A percentile compares a stretch with the other conserved stretches of the same genome.
Conservation (phyloP, 1,140 invertebrate genomes). For the Venturia canescens region DNA sequence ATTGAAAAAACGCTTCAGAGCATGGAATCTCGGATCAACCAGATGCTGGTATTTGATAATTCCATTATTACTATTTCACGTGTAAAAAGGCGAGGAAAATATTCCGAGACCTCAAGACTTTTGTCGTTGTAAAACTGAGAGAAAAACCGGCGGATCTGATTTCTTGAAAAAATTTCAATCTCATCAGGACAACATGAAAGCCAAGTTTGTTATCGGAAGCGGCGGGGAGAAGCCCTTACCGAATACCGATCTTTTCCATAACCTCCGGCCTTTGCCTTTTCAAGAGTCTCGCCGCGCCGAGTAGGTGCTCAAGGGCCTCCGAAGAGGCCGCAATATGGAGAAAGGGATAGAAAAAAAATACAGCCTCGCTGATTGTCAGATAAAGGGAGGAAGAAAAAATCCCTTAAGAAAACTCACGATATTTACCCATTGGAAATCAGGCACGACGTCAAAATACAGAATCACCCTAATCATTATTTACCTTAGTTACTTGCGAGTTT, state of each 20-base stretch:
- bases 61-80: too few relatives aligned
- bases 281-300: conserved; percentile 42
- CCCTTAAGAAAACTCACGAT: conserved; percentile 73
- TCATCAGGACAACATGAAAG: conserved; percentile 52
- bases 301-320: conserved; percentile 31
- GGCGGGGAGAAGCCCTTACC: conserved; percentile 39
- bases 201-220: conserved; percentile 29
- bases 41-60: too few relatives aligned
- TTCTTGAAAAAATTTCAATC: conserved; percentile 26
- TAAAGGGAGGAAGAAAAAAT: conserved; percentile 19
- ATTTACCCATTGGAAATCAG: conserved; percentile 72
- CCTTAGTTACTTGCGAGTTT: conserved; percentile 62
- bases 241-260: conserved; percentile 48
- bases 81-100: too few relatives aligned
- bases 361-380: not conserved
- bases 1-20: too few relatives aligned
- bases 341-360: not conserved
- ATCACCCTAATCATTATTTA: conserved; percentile 74
- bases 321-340: not conserved
- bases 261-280: conserved; percentile 46
- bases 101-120: too few relatives aligned
- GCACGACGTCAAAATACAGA: conserved; percentile 72
- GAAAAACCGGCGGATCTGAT: too few relatives aligned
- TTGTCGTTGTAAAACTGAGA: too few relatives aligned
- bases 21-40: too few relatives aligned